Evolutionary conservation across 2,888 invertebrate species (phyloP), one percentile per base, ranked within the genome.

Genomic region (Andrena fulva): DNA sequence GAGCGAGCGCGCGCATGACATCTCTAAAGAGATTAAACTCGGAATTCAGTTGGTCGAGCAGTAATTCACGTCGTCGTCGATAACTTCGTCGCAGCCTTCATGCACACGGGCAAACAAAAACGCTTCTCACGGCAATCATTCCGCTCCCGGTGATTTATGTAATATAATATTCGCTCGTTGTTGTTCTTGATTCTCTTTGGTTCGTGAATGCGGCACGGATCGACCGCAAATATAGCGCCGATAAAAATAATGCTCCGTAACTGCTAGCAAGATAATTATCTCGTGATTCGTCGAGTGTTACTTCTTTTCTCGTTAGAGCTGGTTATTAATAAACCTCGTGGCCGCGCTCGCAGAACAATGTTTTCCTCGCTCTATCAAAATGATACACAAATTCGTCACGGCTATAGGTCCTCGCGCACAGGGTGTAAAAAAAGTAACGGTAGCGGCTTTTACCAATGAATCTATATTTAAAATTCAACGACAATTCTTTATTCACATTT

Each of bases 31-130:
- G 81, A 81, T 82, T 82, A 77, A 77, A 69, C 68, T 63, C 27
- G 60, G 60, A 77, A 77, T 82, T 80, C 72, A 69, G 66, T 66
- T 20, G 60, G 76, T 52, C 42, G 48, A 29, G 48, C 48, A 50
- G 72, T 81, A 81, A 82, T 82, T 84, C 72, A 82, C 42, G 82
- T 82, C n/a, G 82, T 82, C n/a, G 68, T 67, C 76, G 60, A 82
- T 80, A 80, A 80, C 60, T 81, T 63, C 59, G 70, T 24, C 42
- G 24, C 29, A 60, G 31, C 70, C 31, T 80, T 80, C 75, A 56
- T 67, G 35, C 54, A 50, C 54, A 50, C 67, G 67, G 52, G 27
- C 42, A 52, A 77, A 70, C 50, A 81, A 81, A 73, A 80, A 68
- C 68, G 48, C 33, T 80, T 81, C 80, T 70, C 80, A 75, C 76